phyloP scores from a whole-genome alignment of 2,113 vertebrate genomes.

The Rousettus leschenaultii region DNA sequence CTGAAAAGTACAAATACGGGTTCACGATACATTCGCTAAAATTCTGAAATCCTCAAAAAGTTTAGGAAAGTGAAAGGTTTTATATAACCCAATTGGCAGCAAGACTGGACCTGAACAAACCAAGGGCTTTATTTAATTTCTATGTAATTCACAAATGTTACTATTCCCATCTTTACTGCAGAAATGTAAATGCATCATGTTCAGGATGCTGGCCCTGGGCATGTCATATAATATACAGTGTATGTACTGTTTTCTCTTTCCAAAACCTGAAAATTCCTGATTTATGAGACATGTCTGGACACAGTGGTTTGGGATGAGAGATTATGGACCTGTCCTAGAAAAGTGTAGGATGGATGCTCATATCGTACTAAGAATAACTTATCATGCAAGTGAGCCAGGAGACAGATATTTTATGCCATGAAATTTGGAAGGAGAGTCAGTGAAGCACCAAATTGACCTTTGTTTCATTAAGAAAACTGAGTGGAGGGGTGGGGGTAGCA shows the following conservation, averaged over 20 bases:
- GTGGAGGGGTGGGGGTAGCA: not conserved
- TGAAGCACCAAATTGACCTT: not conserved
- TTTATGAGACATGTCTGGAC: not conserved
- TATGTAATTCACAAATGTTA: not conserved
- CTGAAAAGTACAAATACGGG: not conserved
- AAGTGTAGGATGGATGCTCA: not conserved
- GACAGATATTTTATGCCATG: not conserved
- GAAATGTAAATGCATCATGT: not conserved
- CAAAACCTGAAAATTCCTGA: not conserved
- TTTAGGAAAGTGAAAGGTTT: not conserved
- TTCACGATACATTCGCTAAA: not conserved
- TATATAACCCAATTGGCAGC: not conserved
- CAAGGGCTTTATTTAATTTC: not conserved
- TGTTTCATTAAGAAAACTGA: not conserved
- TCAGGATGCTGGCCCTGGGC: not conserved
- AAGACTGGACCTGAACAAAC: not conserved
- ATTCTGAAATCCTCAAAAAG: not conserved
- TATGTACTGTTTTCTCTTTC: not conserved
- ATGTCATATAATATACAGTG: not conserved
- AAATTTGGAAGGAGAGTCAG: not conserved
- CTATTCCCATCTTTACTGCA: not conserved
- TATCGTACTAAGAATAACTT: not conserved
- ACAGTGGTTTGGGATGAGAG: not conserved
- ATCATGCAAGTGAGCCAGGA: not conserved
- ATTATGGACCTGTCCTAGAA: not conserved